phyloP scores from a whole-genome alignment of 1,140 invertebrate genomes.

The Zaprionus africanus region DNA sequence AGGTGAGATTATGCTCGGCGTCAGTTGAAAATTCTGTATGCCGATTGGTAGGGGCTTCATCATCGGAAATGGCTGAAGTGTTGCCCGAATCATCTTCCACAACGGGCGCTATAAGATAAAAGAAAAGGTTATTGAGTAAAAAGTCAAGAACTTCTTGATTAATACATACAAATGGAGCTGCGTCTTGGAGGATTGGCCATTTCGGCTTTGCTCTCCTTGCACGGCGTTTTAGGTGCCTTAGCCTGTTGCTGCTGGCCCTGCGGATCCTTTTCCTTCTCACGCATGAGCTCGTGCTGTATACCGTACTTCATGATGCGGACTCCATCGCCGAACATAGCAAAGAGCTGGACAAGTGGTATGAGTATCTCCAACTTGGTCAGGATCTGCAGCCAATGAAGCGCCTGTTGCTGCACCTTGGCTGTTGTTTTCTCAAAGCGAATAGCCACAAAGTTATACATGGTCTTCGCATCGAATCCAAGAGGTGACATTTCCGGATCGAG shows the following conservation, averaged over 20 bases:
- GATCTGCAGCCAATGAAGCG: conserved; percentile 97
- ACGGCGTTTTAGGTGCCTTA: conserved; percentile 83
- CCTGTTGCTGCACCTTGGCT: conserved; percentile 96
- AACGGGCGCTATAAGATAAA: conserved; percentile 85
- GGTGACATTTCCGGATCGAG: conserved; percentile 98
- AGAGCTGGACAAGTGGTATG: conserved; percentile 93
- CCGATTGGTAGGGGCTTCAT: conserved; percentile 87
- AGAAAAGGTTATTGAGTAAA: background rate
- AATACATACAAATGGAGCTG: conserved; percentile 86
- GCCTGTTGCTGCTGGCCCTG: conserved; percentile 49
- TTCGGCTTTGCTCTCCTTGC: conserved; percentile 77
- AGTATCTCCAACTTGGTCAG: conserved; percentile 95
- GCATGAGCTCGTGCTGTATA: conserved; percentile 84
- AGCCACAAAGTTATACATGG: conserved; percentile 97
- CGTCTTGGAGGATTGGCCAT: conserved; percentile 81
- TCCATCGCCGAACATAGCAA: conserved; percentile 95
- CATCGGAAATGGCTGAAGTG: conserved; percentile 89
- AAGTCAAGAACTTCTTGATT: background rate
- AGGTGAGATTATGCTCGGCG: conserved; percentile 92
- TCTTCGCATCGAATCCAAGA: conserved; percentile 95
- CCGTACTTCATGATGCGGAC: conserved; percentile 88
- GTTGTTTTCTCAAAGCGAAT: conserved; percentile 93
- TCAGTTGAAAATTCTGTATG: conserved; percentile 88
- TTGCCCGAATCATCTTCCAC: conserved; percentile 89
- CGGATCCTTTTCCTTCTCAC: conserved; percentile 84